Base-by-base conservation (phyloP, 2,888 invertebrate genomes). In the Acrobasis consociella region DNA sequence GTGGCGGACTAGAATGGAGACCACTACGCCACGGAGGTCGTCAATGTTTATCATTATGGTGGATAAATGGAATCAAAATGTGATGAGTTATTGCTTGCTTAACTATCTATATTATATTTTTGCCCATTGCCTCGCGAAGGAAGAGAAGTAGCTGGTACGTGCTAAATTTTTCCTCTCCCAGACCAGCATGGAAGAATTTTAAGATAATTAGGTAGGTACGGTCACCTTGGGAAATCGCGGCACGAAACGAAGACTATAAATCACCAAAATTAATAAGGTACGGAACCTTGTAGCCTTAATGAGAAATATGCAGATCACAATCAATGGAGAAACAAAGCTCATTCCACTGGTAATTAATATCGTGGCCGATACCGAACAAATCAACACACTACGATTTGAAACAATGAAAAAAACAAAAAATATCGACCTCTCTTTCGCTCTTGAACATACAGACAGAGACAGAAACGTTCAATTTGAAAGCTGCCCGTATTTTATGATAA, bases 341-440 rank as follows among this genome's bases (percentile, higher is more conserved):
- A 85, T 86, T 87, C 83, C 75, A 77, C 71, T 77, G 72, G 82
- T 87, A 89, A 89, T 90, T 88, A 90, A 89, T 89, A 89, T 86
- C 83, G 81, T 82, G 81, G 78, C 70, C 81, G 82, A 86, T 86
- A 86, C 80, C 76, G 83, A 87, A 81, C 86, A 86, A 89, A 87
- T 87, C 86, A 83, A 87, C 82, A 70, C 67, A 81, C 80, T 78
- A 82, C 71, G 81, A 81, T 79, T 82, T 80, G 76, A 81, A 86
- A 86, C 74, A 82, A 31, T 31, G 22, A 31, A 83, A 81, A 73
- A 82, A 79, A 80, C 81, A 76, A 77, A 75, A 71, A 65, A 67
- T 65, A 52, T 65, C 61, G 63, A 65, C 39, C 31, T 46, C 71
- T 70, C 65, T 84, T 82, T 76, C 78, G 62, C 66, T 84, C 78